Conservation (phyloP, 2,797 vertebrate species). For the Falco novaeseelandiae region DNA sequence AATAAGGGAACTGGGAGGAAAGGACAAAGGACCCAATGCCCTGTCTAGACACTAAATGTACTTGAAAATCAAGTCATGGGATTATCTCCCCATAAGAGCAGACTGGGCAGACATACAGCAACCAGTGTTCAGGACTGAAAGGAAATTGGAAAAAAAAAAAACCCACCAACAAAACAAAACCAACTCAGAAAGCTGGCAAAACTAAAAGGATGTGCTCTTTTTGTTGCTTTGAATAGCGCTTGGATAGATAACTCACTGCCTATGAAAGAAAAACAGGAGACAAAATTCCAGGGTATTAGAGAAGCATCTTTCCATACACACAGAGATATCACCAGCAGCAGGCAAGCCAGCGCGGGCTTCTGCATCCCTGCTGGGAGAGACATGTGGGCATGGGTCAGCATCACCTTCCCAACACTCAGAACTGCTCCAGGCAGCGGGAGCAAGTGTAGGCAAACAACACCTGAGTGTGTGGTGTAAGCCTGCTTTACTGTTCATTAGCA, state of each 20-base stretch:
- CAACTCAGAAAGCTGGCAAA: not conserved
- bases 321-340: rapidly evolving
- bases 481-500: rapidly evolving
- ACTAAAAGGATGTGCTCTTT: not conserved
- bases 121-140: not conserved
- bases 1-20: not conserved
- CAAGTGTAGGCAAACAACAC: not conserved
- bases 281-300: not conserved
- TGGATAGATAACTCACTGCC: not conserved
- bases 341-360: not conserved
- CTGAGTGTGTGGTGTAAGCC: not conserved
- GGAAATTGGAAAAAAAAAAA: not conserved
- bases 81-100: not conserved
- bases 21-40: not conserved
- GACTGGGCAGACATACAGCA: not conserved
- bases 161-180: too few relatives aligned
- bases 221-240: not conserved
- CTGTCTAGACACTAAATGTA: not conserved
- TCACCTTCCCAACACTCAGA: not conserved
- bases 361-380: not conserved
- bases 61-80: slow-evolving; percentile 46
- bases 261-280: not conserved
- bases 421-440: rapidly evolving
- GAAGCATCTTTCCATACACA: not conserved
- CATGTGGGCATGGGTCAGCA: rapidly evolving